Evolutionary conservation across 2,888 invertebrate genomes (phyloP), one percentile per base, ranked within the genome.

Genomic region (Tipula helvola): DNA sequence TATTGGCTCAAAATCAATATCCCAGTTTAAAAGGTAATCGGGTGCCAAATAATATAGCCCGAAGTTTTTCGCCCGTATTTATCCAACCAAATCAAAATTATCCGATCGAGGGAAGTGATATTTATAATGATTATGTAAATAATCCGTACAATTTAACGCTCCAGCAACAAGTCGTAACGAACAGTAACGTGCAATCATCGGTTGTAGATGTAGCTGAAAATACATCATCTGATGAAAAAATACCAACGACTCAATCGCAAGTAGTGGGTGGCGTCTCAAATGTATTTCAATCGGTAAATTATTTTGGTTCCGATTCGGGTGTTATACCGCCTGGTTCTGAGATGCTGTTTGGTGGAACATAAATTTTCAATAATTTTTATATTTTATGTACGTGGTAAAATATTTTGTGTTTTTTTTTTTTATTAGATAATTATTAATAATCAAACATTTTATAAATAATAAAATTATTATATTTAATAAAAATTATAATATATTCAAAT

Each of bases 241-340:
- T 88, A 87, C 83, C 87, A 87, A 36, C 87, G 86, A 39, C 86
- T 16, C 87, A 87, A 10, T 12, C 47, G 28, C 86, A 86, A 86
- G 86, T 57, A 47, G 90, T 90, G 44, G 92, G 92, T 36, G 87
- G 92, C 36, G 87, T 87, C 47, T 92, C 92, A 2, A 91, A 92
- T 88, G 92, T 93, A 87, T 94, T 94, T 89, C 94, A 93, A 88
- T 94, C 95, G 88, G 92, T 94, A 0, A 95, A 93, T 89, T 95
- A 95, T 90, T 95, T 95, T 89, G 93, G 93, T 42, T 92, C 92
- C 3, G 92, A 93, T 83, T 92, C 92, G 83, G 92, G 92, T 12
- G 91, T 90, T 87, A 92, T 93, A 88, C 93, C 94, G 5, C 93
- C 93, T 0, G 94, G 94, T 0, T 94, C 95, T 0, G 95, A 95